A percentile compares a stretch with the other conserved stretches of the same genome.
phyloP scores from a whole-genome alignment of 2,888 invertebrate species.

The Parnassius mnemosyne region DNA sequence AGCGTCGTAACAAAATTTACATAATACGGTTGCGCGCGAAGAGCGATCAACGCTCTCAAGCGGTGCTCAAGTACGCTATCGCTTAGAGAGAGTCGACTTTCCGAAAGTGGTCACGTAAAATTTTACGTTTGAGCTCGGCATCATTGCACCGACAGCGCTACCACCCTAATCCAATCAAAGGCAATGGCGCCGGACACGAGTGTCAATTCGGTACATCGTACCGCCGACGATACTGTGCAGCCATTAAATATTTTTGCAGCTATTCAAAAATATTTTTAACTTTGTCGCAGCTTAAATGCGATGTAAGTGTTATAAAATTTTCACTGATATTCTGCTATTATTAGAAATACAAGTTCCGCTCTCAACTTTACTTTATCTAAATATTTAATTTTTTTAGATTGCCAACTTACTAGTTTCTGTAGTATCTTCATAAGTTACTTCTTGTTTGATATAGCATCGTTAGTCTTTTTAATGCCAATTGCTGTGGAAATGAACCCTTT shows the following conservation, averaged over 20 bases:
- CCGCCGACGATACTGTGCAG: conserved; percentile 26
- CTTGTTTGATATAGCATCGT: too few species aligned
- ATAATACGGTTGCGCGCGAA: conserved; percentile 59
- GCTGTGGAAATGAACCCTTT: too few species aligned
- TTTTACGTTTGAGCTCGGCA: conserved; percentile 74
- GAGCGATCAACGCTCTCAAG: conserved; percentile 53
- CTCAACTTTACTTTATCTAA: background rate
- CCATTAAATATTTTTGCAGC: conserved; percentile 15
- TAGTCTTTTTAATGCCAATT: too few species aligned
- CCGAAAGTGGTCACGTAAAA: conserved; percentile 78
- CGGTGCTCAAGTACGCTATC: conserved; percentile 61
- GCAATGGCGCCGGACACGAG: conserved; percentile 66
- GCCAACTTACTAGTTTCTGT: too few species aligned
- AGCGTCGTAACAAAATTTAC: conserved; percentile 59
- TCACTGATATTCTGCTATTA: too few species aligned
- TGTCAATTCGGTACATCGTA: conserved; percentile 66
- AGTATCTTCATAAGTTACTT: too few species aligned
- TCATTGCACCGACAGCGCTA: conserved; percentile 66
- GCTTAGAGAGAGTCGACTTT: conserved; percentile 66
- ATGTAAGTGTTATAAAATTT: too few species aligned
- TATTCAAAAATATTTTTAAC: conserved; percentile 20
- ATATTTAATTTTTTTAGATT: too few species aligned
- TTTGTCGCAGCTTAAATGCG: conserved; percentile 10
- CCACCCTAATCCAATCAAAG: conserved; percentile 76
- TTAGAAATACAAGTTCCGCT: too few species aligned